A percentile compares a stretch with the other conserved stretches of the same genome.
phyloP scores from a whole-genome alignment of 2,888 invertebrate species.

The Ornithoptera alexandrae region DNA sequence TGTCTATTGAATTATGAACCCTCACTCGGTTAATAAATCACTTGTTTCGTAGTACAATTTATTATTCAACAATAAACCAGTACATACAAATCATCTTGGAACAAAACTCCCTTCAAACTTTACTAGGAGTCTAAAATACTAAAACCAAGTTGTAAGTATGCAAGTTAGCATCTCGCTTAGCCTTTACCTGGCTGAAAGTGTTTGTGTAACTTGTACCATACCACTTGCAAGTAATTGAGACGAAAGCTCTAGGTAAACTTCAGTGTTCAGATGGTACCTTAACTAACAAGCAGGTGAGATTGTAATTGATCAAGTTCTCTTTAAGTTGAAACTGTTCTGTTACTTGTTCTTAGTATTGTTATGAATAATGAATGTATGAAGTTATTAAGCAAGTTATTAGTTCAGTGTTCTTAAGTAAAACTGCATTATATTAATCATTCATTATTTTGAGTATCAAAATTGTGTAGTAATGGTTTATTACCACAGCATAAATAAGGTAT shows the following conservation, averaged over 20 bases:
- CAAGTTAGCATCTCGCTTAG: slow-evolving; percentile 6
- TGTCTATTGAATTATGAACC: too few species aligned
- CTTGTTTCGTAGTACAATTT: too few species aligned
- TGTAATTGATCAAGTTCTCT: background rate
- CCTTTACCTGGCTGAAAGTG: background rate
- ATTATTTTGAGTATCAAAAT: too few species aligned
- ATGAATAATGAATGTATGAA: background rate
- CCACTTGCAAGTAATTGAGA: slow-evolving; percentile 5
- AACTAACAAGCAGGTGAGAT: slow-evolving; percentile 5
- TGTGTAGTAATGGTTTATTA: too few species aligned
- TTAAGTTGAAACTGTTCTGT: background rate
- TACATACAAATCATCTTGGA: background rate
- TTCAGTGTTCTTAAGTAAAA: background rate
- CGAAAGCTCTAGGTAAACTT: too few species aligned
- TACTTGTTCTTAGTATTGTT: background rate
- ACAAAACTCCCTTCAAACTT: background rate
- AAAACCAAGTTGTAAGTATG: background rate
- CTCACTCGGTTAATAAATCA: too few species aligned
- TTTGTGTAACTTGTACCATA: background rate
- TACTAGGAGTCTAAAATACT: background rate
- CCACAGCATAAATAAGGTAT: too few species aligned
- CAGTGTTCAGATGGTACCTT: too few species aligned
- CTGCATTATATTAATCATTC: too few species aligned
- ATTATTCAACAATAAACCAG: background rate
- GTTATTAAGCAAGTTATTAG: background rate